Evolutionary conservation across 2,797 vertebrate species (phyloP).

Genomic region (Huso huso): DNA sequence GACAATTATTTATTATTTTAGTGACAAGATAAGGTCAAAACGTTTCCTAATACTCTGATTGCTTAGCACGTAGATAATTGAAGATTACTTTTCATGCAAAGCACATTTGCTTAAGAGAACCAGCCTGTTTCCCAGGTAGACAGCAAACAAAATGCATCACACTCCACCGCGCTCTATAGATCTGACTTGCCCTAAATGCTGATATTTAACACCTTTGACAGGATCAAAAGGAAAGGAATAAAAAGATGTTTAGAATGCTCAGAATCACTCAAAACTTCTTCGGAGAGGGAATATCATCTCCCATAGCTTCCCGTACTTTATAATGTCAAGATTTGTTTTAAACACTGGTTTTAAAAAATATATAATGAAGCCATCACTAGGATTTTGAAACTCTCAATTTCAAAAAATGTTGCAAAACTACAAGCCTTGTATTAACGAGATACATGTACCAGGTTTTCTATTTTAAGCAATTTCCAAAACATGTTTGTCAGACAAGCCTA

Average conservation of each 20-base stretch:
- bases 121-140: slow-evolving; percentile 42
- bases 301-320: slow-evolving; percentile 23
- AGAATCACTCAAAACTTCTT: slow-evolving; percentile 14
- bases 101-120: slow-evolving; percentile 39
- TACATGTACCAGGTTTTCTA: neutral
- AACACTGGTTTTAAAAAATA: slow-evolving; percentile 53
- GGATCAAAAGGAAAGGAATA: slow-evolving; percentile 19
- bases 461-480: neutral
- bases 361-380: slow-evolving; percentile 45
- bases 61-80: slow-evolving; percentile 37
- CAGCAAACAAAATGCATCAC: slow-evolving; percentile 49
- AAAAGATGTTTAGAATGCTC: slow-evolving; percentile 22
- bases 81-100: slow-evolving; percentile 39
- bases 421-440: too few species aligned
- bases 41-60: slow-evolving; percentile 35
- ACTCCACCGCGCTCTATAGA: slow-evolving; percentile 29
- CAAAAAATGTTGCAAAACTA: too few species aligned
- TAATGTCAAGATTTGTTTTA: slow-evolving; percentile 33
- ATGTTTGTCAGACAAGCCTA: neutral
- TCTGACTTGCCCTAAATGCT: slow-evolving; percentile 51
- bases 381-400: slow-evolving; percentile 26
- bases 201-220: slow-evolving; percentile 46
- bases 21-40: slow-evolving; percentile 35
- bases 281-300: slow-evolving; percentile 6
- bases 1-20: slow-evolving; percentile 36